phyloP scores from a whole-genome alignment of 64 coral and sea anemone species.

The Stichodactyla mertensii region DNA sequence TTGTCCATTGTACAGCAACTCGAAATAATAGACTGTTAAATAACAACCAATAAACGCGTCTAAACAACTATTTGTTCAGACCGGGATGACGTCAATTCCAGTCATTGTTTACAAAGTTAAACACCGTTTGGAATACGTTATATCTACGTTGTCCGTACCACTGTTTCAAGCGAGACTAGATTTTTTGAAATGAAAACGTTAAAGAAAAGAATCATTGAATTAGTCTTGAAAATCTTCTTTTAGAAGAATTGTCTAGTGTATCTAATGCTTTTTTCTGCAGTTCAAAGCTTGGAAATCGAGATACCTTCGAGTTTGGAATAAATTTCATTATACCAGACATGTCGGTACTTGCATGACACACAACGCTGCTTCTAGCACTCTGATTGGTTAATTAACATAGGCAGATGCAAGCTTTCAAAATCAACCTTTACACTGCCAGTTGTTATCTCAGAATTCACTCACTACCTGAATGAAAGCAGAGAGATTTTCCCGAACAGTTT shows the following conservation, averaged over 20 bases:
- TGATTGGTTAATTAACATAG: not conserved
- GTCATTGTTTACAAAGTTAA: not conserved
- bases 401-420: constrained; percentile 8
- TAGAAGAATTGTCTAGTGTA: no score
- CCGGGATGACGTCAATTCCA: not conserved
- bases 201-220: not conserved
- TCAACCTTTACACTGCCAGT: not conserved
- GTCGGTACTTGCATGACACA: constrained; percentile 3
- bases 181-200: not conserved
- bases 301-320: not conserved
- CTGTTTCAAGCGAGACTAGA: not conserved
- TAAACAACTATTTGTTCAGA: not conserved
- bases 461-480: not conserved
- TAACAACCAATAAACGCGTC: constrained; percentile 9
- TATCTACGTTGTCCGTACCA: not conserved
- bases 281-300: not conserved
- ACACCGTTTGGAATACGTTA: not conserved
- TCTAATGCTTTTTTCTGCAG: not conserved
- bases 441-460: not conserved
- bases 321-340: not conserved
- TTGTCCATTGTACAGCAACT: not conserved
- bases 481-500: not conserved
- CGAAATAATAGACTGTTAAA: not conserved
- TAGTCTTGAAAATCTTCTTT: not conserved
- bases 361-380: not conserved